phyloP scores from a whole-genome alignment of 2,113 vertebrate genomes.

The Myodes glareolus region DNA sequence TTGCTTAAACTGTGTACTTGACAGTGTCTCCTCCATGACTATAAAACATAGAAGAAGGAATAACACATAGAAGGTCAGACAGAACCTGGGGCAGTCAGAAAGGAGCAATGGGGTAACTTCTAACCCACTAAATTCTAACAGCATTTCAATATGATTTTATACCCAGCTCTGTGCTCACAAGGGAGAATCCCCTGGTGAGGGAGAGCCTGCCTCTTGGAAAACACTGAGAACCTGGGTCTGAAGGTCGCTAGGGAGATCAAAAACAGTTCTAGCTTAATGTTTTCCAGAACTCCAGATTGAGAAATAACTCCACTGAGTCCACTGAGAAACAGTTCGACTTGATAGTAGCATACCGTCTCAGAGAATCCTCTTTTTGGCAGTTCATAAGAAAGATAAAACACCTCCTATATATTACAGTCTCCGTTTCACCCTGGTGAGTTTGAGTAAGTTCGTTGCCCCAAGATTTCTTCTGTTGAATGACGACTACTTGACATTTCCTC shows the following conservation, averaged over 20 bases:
- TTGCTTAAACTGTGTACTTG: neutral
- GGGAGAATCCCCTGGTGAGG: neutral
- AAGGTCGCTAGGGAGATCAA: neutral
- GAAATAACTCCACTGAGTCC: neutral
- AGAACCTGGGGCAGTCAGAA: neutral
- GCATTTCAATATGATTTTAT: neutral
- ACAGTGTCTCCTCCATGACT: fast-evolving
- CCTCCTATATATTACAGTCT: neutral
- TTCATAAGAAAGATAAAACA: neutral
- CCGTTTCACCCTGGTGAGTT: neutral
- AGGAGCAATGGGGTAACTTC: neutral
- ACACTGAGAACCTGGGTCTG: neutral
- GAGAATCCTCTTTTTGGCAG: neutral
- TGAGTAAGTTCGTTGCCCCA: neutral
- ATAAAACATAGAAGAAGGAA: neutral
- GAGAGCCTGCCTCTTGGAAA: neutral
- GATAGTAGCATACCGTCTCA: neutral
- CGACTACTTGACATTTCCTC: neutral
- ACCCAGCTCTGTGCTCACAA: neutral
- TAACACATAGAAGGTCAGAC: neutral
- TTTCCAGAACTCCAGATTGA: neutral
- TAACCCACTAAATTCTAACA: neutral
- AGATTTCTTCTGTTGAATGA: neutral
- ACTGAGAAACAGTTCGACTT: neutral
- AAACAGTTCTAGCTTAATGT: neutral